Base-by-base conservation (phyloP, 2,113 vertebrate species). In the Sialia sialis region DNA sequence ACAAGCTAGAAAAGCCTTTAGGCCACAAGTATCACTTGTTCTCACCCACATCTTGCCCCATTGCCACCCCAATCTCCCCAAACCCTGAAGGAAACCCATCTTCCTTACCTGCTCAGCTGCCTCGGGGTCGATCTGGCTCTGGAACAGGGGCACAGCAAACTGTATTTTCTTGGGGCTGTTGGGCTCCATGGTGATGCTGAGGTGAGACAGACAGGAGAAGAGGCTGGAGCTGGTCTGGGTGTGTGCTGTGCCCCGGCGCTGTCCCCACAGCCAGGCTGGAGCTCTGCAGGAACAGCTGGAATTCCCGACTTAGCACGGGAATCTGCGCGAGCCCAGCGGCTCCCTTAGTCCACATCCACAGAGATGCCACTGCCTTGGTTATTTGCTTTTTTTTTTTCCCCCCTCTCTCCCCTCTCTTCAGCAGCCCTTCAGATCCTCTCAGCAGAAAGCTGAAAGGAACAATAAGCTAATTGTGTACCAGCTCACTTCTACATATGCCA, bases 101-200 rank as follows among this genome's bases (percentile, higher is more conserved):
- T 39, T 39, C 22, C 98, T 98, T 98, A 99, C 99, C 98, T 99
- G 99, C 94, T 99, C 99, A 26, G 99, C 98, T 38, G 99, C 99
- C 96, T 99, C 98, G 0, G 99, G 99, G 93, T 99, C 99, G 95
- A 99, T 98, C 85, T 98, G 99, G 90, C 98, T 99, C 98, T 99
- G 99, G 89, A 99, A 98, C 17, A 98, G 97, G 41, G 99, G 99
- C n/a, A 98, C 98, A 21, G 98, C 98, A 93, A 99, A 99, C 76
- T 99, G 99, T 98, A 99, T 99, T 98, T 99, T 99, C 98, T 99
- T 99, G 36, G 99, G 99, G 96, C 99, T 99, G 97, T 99, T 98
- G 95, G 99, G 99, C 97, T 99, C 99, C 99, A 99, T 99, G n/a
- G 73, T 36, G 78, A 15, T 74, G 89, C 95, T n/a, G 95, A 94